These are phyloP conservation scores for Latheticus oryzae DNA, from an alignment of 2,888 invertebrate species.

Conservation along the genomic window DNA sequence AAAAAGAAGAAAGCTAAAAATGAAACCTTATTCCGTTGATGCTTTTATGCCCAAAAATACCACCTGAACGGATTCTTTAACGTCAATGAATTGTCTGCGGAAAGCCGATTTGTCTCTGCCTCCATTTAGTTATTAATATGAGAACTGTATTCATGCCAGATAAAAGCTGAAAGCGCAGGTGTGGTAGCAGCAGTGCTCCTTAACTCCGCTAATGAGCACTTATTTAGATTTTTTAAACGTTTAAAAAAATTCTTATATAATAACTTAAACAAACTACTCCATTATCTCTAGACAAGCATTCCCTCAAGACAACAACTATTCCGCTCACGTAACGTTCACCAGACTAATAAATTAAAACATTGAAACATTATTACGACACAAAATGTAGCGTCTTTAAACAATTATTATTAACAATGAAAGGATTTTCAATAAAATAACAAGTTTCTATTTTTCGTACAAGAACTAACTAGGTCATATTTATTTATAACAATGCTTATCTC, in stretches of 20 bases:
- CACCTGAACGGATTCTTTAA: slow-evolving; percentile 20
- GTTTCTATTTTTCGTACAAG: slow-evolving; percentile 46
- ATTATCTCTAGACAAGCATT: slow-evolving; percentile 21
- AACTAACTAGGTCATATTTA: slow-evolving; percentile 53
- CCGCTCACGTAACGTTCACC: slow-evolving; percentile 17
- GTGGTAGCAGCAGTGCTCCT: slow-evolving; percentile 44
- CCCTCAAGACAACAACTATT: slow-evolving; percentile 14
- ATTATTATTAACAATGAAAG: too few relatives aligned
- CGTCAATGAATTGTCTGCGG: slow-evolving; percentile 12
- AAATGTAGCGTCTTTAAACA: slow-evolving; percentile 3
- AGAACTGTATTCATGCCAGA: slow-evolving; percentile 38
- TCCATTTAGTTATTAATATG: slow-evolving; percentile 41
- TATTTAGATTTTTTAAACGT: slow-evolving; percentile 11
- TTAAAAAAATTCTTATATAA: slow-evolving; percentile 17
- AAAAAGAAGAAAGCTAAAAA: too few relatives aligned
- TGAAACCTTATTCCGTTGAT: too few relatives aligned
- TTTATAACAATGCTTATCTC: slow-evolving; percentile 56
- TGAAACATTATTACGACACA: slow-evolving; percentile 12
- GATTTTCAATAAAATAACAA: too few relatives aligned
- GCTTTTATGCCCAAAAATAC: too few relatives aligned
- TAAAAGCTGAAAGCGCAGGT: slow-evolving; percentile 43
- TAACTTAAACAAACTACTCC: slow-evolving; percentile 14
- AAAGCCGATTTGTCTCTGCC: slow-evolving; percentile 36
- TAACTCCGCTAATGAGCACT: slow-evolving; percentile 27
- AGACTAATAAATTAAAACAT: slow-evolving; percentile 22